Evolutionary conservation across 1,140 invertebrate species (phyloP).

Genomic region (Ectropis grisescens): DNA sequence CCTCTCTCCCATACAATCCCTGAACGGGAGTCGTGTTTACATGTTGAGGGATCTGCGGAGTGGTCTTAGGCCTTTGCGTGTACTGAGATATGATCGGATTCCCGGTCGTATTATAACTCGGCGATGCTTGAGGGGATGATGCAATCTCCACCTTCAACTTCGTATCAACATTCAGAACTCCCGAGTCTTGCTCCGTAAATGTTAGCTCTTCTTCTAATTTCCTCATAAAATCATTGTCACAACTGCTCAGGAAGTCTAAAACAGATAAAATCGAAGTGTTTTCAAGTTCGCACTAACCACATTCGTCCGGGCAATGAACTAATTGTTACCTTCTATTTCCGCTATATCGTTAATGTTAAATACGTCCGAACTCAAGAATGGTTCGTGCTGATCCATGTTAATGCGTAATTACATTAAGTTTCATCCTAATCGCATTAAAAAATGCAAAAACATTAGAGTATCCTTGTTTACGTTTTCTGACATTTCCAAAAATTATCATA

Average conservation of each 20-base stretch:
- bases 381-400: slow-evolving; percentile 43
- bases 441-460: background rate
- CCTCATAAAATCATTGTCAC: slow-evolving; percentile 59
- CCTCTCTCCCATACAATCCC: slow-evolving; percentile 33
- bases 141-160: slow-evolving; percentile 25
- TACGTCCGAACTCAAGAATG: slow-evolving; percentile 47
- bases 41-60: slow-evolving; percentile 17
- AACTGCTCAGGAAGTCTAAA: slow-evolving; percentile 56
- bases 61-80: slow-evolving; percentile 23
- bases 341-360: slow-evolving; percentile 55
- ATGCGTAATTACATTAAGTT: slow-evolving; percentile 6
- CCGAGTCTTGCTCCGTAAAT: slow-evolving; percentile 33
- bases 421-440: no score
- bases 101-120: slow-evolving; percentile 29
- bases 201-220: slow-evolving; percentile 53
- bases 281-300: no score
- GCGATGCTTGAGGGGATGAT: slow-evolving; percentile 30
- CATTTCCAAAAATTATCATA: no score
- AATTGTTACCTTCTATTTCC: slow-evolving; percentile 49
- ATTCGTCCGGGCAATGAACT: no score
- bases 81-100: slow-evolving; percentile 57
- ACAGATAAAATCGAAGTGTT: slow-evolving; percentile 13
- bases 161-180: slow-evolving; percentile 36
- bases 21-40: slow-evolving; percentile 34
- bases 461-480: slow-evolving; percentile 56